Percentiles rank a stretch among this genome's conserved stretches.
Evolutionary conservation across 2,113 vertebrate genomes (phyloP).

Genomic region (Cryptomyrus ogoouensis): DNA sequence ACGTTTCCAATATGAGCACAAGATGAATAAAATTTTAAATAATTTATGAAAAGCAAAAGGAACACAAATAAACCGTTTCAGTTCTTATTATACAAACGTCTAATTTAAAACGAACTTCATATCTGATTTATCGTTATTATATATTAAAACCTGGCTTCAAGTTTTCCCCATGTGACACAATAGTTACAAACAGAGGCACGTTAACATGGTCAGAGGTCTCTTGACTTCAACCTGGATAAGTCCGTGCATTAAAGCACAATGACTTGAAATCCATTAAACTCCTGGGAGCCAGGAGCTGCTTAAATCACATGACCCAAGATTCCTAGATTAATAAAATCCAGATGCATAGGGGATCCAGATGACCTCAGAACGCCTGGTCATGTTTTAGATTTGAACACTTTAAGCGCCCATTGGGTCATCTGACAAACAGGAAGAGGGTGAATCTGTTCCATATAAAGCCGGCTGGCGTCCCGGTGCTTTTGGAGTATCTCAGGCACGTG

Average conservation of each 20-base stretch:
- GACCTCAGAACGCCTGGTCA: neutral
- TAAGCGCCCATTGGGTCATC: neutral
- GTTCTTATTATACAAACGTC: neutral
- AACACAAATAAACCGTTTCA: neutral
- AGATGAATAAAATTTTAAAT: neutral
- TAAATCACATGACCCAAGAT: constrained; percentile 8
- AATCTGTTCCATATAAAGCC: neutral
- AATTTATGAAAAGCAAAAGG: neutral
- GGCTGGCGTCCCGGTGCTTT: neutral
- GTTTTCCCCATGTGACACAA: neutral
- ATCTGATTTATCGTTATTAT: neutral
- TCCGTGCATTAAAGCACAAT: neutral
- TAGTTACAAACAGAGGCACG: neutral
- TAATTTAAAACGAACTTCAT: neutral
- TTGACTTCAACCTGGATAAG: neutral
- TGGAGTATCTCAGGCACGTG: neutral
- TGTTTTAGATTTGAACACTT: constrained; percentile 1
- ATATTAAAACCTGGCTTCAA: neutral
- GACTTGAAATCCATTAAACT: neutral
- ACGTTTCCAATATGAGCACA: neutral
- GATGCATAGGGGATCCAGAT: neutral
- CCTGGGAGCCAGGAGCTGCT: neutral
- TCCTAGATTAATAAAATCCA: constrained; percentile 1
- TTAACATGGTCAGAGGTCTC: neutral
- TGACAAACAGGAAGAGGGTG: neutral